Evolutionary conservation across 1,140 invertebrate species (phyloP), one percentile per base, ranked within the genome.

Genomic region (Dendroctonus valens): DNA sequence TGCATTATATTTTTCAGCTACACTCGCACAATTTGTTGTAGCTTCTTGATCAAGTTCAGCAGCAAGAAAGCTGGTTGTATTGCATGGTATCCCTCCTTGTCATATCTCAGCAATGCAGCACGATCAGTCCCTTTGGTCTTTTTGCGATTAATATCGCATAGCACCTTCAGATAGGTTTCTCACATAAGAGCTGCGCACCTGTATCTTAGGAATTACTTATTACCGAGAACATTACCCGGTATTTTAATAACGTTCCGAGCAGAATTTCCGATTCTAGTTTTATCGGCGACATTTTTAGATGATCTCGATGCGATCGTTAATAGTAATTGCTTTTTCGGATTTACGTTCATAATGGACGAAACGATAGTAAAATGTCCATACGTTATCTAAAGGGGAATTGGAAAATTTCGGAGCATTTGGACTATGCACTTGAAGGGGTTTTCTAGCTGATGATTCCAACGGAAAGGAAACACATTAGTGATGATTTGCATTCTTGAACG

Each of bases 91-190:
- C n/a, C 53, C 37, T 9, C 39, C n/a, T 37, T 14, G 5, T 46
- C 41, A 58, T 58, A 58, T 58, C 41, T 53, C 7, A 62, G 50
- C 50, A 62, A 52, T 54, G 60, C 60, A 53, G 51, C 41, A 12
- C 42, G 60, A 52, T 54, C 15, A 44, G 39, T 51, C 48, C 38
- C 38, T 60, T 60, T 60, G 38, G 59, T 62, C 61, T 64, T 64
- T 64, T 64, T 64, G 53, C 61, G 61, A 64, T 64, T 64, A 64
- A 64, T 55, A 64, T 55, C 61, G 39, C 42, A 41, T 64, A 40
- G 61, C 61, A 64, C 61, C 61, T 61, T 50, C 52, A 64, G 52
- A 64, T 64, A 49, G 53, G 41, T 64, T 64, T 57, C 37, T 64
- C 61, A 41, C 52, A 64, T 61, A 41, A 55, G 26, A 46, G 41